Percentiles rank a stretch among this genome's conserved stretches.
phyloP scores from a whole-genome alignment of 2,113 vertebrate species.

The Artemisiospiza belli region DNA sequence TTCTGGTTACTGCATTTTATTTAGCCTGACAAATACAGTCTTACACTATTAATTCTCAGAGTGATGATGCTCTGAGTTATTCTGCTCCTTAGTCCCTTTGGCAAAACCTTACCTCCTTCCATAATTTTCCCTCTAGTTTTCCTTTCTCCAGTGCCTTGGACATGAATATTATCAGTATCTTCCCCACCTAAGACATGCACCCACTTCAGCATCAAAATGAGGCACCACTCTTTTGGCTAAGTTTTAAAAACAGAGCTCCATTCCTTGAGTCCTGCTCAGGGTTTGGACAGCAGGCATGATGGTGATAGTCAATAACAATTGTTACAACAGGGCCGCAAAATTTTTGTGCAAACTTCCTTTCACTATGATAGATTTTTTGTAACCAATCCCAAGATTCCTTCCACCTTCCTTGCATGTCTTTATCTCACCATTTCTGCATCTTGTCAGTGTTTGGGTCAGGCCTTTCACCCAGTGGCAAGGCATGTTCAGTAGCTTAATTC shows the following conservation, averaged over 20 bases:
- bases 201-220: background rate
- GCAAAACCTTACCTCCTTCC: background rate
- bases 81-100: background rate
- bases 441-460: background rate
- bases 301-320: background rate
- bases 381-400: rapidly evolving
- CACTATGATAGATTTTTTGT: background rate
- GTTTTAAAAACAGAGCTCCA: background rate
- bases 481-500: background rate
- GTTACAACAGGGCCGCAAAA: background rate
- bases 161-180: background rate
- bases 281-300: background rate
- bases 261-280: background rate
- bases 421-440: background rate
- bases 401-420: background rate
- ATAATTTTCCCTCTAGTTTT: background rate
- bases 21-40: background rate
- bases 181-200: background rate
- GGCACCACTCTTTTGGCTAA: background rate
- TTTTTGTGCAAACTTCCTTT: background rate
- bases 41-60: background rate
- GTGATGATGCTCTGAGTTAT: background rate
- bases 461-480: background rate
- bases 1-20: background rate
- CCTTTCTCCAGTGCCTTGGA: background rate